Base-by-base conservation (phyloP, 2,888 invertebrate species). In the Nomada fucata region DNA sequence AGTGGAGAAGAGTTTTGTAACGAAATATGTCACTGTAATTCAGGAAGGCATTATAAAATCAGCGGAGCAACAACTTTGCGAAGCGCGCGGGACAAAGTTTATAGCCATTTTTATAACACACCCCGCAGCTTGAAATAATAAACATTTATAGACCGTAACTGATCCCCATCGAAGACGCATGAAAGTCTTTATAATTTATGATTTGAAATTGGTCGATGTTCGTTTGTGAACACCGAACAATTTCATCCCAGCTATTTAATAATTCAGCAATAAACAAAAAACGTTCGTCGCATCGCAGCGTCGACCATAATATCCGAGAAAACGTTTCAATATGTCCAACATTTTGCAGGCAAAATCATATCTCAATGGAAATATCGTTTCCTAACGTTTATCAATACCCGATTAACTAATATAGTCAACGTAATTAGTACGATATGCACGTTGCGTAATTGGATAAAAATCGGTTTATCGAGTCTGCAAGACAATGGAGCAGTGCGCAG, bases 91-190 rank as follows among this genome's bases (percentile, higher is more conserved):
- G 44, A 47, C 26, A 53, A 61, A 53, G 53, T 85, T 87, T 88
- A 83, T 67, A 52, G 20, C 61, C 42, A 10, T 47, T 78, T 13
- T 65, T 72, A 64, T 57, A 77, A 72, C 65, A 23, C 55, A 76
- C 50, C 55, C 64, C 75, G 72, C 42, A 70, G 29, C 59, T 61
- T 52, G 52, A 78, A 63, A 88, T 79, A 83, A 86, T 88, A 70
- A 83, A 77, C 81, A 64, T 88, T 88, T 88, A 86, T 81, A 72
- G 80, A 76, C 77, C 76, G 73, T 85, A 86, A 88, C 71, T 65
- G 55, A 71, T 77, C 42, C 74, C 15, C 36, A 47, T 79, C 53
- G 53, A 77, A 71, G 60, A 52, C 26, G 59, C 76, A 76, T 76
- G 78, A 88, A 87, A 60, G 70, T 79, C 73, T 10, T n/a, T 50